phyloP scores from a whole-genome alignment of 2,113 vertebrate genomes.

The Clinocottus analis region DNA sequence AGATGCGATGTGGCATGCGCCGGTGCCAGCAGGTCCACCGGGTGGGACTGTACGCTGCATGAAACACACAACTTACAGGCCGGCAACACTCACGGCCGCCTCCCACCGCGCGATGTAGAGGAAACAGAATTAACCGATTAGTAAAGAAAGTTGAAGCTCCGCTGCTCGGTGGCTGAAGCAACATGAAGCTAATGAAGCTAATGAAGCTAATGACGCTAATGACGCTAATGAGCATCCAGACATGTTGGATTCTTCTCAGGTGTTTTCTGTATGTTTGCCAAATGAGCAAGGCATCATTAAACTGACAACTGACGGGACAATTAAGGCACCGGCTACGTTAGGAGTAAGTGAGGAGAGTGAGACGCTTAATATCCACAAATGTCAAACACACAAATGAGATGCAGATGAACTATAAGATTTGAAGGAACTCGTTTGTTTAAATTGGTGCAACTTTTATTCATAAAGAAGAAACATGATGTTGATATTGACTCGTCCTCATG shows the following conservation, averaged over 20 bases:
- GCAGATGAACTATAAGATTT: neutral
- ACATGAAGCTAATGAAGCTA: no score
- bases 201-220: no score
- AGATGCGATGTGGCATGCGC: neutral
- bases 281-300: conserved; percentile 11
- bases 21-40: neutral
- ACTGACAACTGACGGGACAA: no score
- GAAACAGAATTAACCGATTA: conserved; percentile 7
- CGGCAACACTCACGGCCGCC: conserved; percentile 8
- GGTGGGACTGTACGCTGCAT: no score
- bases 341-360: no score
- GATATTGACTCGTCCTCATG: no score
- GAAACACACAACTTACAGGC: conserved; percentile 8
- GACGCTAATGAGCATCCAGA: neutral
- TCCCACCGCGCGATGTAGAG: neutral
- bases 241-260: neutral
- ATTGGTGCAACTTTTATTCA: neutral
- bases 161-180: neutral
- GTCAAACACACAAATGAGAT: conserved; percentile 6
- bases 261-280: conserved; percentile 6
- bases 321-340: no score
- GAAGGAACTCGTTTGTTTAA: no score
- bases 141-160: neutral
- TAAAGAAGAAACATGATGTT: no score
- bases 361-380: conserved; percentile 22